Conservation (phyloP, 2,113 vertebrate genomes). For the Pampusana beccarii region DNA sequence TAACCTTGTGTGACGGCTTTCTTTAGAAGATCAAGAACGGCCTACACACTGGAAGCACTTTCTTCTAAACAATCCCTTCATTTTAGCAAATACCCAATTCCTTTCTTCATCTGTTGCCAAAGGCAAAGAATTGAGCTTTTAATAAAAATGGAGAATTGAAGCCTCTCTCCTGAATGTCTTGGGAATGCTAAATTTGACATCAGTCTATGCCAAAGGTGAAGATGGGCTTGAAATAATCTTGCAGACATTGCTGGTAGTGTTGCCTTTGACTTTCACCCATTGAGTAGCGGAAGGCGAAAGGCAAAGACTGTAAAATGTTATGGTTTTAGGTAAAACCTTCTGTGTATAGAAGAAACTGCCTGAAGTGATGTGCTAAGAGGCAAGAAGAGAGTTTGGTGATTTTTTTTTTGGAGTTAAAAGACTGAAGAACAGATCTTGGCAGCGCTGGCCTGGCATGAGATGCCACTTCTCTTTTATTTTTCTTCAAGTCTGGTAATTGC, state of each 20-base stretch:
- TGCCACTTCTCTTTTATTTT: slow-evolving; percentile 17
- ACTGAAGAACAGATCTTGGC: slow-evolving; percentile 3
- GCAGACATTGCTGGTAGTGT: neutral
- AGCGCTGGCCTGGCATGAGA: neutral
- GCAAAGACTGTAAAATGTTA: neutral
- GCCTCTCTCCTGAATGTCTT: neutral
- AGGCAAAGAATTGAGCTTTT: neutral
- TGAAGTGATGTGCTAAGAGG: neutral
- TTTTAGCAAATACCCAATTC: neutral
- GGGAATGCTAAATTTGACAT: neutral
- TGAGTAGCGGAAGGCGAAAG: neutral
- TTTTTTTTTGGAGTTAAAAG: neutral
- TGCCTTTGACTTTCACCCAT: neutral
- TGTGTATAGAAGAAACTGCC: neutral
- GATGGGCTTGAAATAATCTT: neutral
- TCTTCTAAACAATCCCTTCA: neutral
- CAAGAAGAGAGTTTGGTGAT: neutral
- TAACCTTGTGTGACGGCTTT: neutral
- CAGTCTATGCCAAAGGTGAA: neutral
- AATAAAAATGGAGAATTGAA: neutral
- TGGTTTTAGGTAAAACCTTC: neutral
- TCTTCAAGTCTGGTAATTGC: slow-evolving; percentile 19
- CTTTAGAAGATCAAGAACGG: neutral
- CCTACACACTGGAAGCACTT: neutral
- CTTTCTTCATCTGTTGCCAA: neutral